Conservation (phyloP, 2,797 vertebrate genomes). For the Parambassis ranga region DNA sequence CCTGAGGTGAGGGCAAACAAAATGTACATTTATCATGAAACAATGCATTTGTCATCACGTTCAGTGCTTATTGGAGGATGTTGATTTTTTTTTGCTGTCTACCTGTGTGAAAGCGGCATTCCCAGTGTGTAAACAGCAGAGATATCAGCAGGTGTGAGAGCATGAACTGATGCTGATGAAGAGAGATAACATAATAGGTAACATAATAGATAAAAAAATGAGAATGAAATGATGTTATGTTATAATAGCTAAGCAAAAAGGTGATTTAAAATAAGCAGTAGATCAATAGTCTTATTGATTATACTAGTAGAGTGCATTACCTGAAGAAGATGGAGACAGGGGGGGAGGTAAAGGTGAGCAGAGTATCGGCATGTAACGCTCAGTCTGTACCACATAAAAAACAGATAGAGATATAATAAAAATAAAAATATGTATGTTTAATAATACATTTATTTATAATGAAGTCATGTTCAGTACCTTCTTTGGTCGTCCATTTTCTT, state of each 20-base stretch:
- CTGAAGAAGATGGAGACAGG: constrained; percentile 51
- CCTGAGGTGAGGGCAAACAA: constrained; percentile 48
- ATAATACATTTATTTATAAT: not conserved
- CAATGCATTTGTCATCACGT: not conserved
- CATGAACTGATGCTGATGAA: constrained; percentile 59
- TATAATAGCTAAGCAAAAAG: not conserved
- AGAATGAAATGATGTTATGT: not conserved
- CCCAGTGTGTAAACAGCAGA: constrained; percentile 59
- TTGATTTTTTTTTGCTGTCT: not conserved
- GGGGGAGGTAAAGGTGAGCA: constrained; percentile 39
- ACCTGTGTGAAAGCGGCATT: constrained; percentile 58
- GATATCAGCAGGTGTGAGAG: constrained; percentile 65
- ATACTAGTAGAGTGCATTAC: constrained; percentile 23
- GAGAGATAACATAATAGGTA: not conserved
- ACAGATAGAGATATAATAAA: no score
- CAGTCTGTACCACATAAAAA: constrained; percentile 42
- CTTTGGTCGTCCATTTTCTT: not conserved
- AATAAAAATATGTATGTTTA: not conserved
- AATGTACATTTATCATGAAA: no score
- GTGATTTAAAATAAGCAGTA: not conserved
- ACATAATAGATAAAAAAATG: not conserved
- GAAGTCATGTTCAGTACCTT: constrained; percentile 35
- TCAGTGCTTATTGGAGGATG: not conserved
- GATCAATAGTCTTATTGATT: not conserved
- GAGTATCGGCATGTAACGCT: constrained; percentile 46